A percentile compares a stretch with the other conserved stretches of the same genome.
Evolutionary conservation across 2,113 vertebrate genomes (phyloP).

Genomic region (Plotosus lineatus): DNA sequence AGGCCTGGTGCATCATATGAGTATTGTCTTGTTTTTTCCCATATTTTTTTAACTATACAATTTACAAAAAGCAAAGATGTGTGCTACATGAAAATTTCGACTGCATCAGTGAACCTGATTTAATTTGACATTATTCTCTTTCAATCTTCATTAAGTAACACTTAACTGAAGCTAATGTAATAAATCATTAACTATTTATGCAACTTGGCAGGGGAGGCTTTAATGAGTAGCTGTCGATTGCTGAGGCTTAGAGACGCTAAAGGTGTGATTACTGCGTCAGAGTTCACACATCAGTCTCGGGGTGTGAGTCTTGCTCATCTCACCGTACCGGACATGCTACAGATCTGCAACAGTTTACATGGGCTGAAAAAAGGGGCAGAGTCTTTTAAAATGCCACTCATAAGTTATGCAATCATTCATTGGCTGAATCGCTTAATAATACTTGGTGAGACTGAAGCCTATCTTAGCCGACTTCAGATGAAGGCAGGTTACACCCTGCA

Average conservation of each 20-base stretch:
- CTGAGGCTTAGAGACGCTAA: not conserved
- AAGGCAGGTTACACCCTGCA: too few relatives aligned
- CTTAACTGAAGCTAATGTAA: constrained; percentile 11
- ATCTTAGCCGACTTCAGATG: too few relatives aligned
- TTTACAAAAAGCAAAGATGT: not conserved
- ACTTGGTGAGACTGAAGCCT: too few relatives aligned
- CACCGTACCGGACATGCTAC: not conserved
- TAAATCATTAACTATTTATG: constrained; percentile 25
- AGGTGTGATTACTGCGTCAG: constrained; percentile 29
- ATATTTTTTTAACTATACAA: not conserved
- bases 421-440: too few relatives aligned
- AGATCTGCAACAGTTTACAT: not conserved
- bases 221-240: constrained; percentile 24
- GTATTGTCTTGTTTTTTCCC: not conserved
- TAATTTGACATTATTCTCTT: not conserved
- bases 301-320: not conserved
- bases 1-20: constrained; percentile 9
- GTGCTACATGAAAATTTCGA: too few relatives aligned
- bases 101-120: not conserved
- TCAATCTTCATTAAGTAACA: constrained; percentile 20
- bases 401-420: too few relatives aligned
- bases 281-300: not conserved
- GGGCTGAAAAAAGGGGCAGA: not conserved
- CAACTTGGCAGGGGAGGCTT: constrained; percentile 3
- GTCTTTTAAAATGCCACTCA: not conserved